Evolutionary conservation across 2,888 invertebrate genomes (phyloP).

Genomic region (Nymphalis polychloros): DNA sequence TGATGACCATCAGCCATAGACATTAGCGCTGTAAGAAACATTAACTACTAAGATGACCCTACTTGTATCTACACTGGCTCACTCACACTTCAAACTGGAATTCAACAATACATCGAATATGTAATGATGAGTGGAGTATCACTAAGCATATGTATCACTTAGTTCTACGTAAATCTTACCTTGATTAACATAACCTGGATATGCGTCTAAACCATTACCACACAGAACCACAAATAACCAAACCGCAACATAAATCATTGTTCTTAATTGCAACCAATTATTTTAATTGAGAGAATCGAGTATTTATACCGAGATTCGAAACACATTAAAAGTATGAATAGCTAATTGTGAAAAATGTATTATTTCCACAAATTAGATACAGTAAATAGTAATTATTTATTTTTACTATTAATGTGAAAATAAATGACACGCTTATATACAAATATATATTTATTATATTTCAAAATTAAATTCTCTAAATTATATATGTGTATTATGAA

Average conservation of each 20-base stretch:
- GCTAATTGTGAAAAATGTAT: background rate
- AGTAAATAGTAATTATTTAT: too few relatives aligned
- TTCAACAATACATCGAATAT: too few relatives aligned
- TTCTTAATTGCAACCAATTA: background rate
- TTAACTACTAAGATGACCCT: too few relatives aligned
- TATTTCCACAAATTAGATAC: background rate
- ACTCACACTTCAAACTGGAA: too few relatives aligned
- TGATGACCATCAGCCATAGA: too few relatives aligned
- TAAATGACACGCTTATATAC: background rate
- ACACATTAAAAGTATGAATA: background rate
- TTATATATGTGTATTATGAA: too few relatives aligned
- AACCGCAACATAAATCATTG: background rate
- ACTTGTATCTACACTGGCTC: too few relatives aligned
- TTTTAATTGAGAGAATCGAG: background rate
- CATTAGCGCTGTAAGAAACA: too few relatives aligned
- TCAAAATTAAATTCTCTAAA: background rate
- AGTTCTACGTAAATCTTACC: background rate
- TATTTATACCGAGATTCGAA: background rate
- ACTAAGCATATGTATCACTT: too few relatives aligned
- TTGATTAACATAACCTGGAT: background rate
- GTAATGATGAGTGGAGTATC: too few relatives aligned
- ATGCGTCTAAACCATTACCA: background rate
- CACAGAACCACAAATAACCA: background rate
- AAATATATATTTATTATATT: too few relatives aligned
- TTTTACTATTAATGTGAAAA: background rate